Evolutionary conservation across 2,113 vertebrate genomes (phyloP), one percentile per base, ranked within the genome.

Genomic region (Myiopsitta monachus): DNA sequence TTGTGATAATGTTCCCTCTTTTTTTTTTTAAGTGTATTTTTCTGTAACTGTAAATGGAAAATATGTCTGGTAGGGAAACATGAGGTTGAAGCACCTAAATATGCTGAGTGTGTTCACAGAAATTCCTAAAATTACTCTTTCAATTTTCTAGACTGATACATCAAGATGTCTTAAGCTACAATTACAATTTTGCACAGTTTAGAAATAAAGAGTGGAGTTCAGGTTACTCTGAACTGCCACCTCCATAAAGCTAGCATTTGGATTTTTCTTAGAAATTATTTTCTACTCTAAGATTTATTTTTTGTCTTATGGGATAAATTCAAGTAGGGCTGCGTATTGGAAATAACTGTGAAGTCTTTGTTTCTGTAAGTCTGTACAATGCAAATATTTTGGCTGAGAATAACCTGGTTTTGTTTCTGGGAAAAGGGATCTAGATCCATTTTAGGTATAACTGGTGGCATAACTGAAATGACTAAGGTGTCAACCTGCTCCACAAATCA

Each of bases 241-340:
- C 80, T 84, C 41, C 14, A 15, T 57, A 43, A 47, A 88, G 1
- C 5, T 39, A 66, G 44, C 0, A 33, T 33, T 0, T 33, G 31
- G 15, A 6, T 69, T 54, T 74, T 75, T 59, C 21, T 74, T 14
- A 22, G 27, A 36, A 33, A 31, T 61, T 11, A 26, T 30, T 76
- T 79, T 52, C 27, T 75, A 14, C 5, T 27, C 38, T 26, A 23
- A 68, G 6, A 5, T 26, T 36, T 63, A 12, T 14, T 27, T 36
- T 46, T 73, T n/a, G 2, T 46, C 72, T 77, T 17, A 36, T 26
- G 33, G 44, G 6, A 82, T 3, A 67, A 76, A 44, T 55, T 77
- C 2, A 78, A 64, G 68, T 28, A 43, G 44, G 0, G 0, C 4
- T 57, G 28, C 5, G 4, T 38, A 66, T 18, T 33, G 7, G 43